phyloP scores from a whole-genome alignment of 2,888 invertebrate genomes.

The Megamerina dolium region DNA sequence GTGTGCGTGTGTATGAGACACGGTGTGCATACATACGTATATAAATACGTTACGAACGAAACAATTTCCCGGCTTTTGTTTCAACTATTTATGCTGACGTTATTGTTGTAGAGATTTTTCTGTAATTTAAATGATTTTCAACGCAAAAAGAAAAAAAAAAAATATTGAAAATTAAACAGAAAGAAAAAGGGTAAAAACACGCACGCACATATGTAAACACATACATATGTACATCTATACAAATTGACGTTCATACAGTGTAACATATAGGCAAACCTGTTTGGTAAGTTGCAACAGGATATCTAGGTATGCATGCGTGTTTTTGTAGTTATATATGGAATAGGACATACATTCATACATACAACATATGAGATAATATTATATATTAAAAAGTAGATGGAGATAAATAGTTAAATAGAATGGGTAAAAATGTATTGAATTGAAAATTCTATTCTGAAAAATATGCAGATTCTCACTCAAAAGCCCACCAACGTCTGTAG shows the following conservation, averaged over 20 bases:
- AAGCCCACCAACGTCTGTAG: background rate
- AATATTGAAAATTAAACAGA: too few relatives aligned
- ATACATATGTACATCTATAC: too few relatives aligned
- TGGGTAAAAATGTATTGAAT: slow-evolving; percentile 18
- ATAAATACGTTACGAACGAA: slow-evolving; percentile 8
- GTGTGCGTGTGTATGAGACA: too few relatives aligned
- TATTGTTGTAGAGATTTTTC: slow-evolving; percentile 22
- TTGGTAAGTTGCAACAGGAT: slow-evolving; percentile 27
- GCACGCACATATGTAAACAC: slow-evolving; percentile 7
- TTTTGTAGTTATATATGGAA: background rate
- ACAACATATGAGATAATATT: too few relatives aligned
- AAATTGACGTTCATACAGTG: too few relatives aligned
- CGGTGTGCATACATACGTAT: background rate
- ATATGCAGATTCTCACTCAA: slow-evolving; percentile 16
- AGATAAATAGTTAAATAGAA: background rate
- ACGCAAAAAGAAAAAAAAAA: slow-evolving; percentile 19
- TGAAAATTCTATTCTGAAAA: slow-evolving; percentile 17
- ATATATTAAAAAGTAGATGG: too few relatives aligned
- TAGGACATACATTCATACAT: slow-evolving; percentile 1
- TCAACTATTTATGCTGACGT: slow-evolving; percentile 8
- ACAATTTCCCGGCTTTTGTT: slow-evolving; percentile 24
- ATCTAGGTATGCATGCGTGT: background rate
- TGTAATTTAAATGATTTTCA: slow-evolving; percentile 25
- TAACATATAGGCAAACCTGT: slow-evolving; percentile 38
- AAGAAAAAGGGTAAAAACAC: slow-evolving; percentile 20